Base-by-base conservation (phyloP, 2,888 invertebrate genomes). In the Acheta domesticus region DNA sequence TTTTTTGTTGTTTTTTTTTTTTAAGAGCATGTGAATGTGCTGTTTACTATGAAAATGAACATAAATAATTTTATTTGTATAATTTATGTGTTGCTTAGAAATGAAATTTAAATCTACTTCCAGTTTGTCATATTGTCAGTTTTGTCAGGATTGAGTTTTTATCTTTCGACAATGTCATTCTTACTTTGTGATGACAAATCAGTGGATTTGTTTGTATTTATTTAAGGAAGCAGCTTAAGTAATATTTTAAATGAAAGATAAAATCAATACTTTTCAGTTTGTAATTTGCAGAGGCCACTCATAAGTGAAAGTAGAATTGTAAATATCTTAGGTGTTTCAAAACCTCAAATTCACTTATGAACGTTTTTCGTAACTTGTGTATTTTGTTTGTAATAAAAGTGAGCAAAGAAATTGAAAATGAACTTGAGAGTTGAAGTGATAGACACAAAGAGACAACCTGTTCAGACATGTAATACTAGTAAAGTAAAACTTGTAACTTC, bases 171-270 rank as follows among this genome's bases (percentile, higher is more conserved):
- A 19, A n/a, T 62, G 16, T 62, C 14, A 62, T 62, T 62, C 62
- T 62, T 62, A 62, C 14, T 62, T 62, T 62, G 36, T 62, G 62
- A n/a, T 62, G 62, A 62, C 62, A 62, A 62, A 62, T 19, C 62
- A 62, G 62, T 62, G 62, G 14, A 62, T 77, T 77, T 49, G 48
- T 80, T 79, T 79, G 76, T 77, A 77, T 78, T 80, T 78, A 80
- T 80, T 78, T 78, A 36, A 80, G 77, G 50, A 77, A 74, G 76
- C 74, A 74, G 76, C 76, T 78, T 36, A 76, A 76, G 78, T 76
- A 62, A 78, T 80, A 78, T 80, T 80, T 80, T 74, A 80, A 78
- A 80, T 75, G 76, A 76, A 78, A 50, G 74, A 80, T 78, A 80
- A 78, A 78, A 78, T 78, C 76, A 76, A 78, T 49, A 80, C 78